Evolutionary conservation across 1,140 invertebrate species (phyloP), one percentile per base, ranked within the genome.

Genomic region (Euglossa dilemma): DNA sequence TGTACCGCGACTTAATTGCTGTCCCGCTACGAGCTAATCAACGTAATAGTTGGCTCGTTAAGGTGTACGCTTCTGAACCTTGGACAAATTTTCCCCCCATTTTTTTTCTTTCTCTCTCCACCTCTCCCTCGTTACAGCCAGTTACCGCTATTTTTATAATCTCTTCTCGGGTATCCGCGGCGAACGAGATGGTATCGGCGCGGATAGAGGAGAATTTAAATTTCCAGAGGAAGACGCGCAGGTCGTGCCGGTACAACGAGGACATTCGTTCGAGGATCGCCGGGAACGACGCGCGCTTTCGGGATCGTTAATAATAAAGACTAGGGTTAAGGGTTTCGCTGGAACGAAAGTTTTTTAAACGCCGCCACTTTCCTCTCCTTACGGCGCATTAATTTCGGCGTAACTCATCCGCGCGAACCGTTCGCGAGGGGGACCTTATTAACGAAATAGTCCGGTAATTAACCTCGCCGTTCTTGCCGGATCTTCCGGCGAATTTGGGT

Each of bases 141-240:
- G 72, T 83, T 61, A 83, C 76, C n/a, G 75, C n/a, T 72, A 66
- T 77, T 87, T 87, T 73, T 78, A 74, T 87, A 87, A 83, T 87
- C 86, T 57, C 5, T 63, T 36, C 67, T 59, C 66, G 79, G 83
- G 56, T 47, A 74, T 52, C 57, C 70, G 23, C n/a, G 67, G 28
- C 28, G 71, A 83, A 75, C 80, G 70, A 87, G 86, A 86, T 87
- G 66, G 71, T 57, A 85, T 84, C 59, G 63, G 36, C 70, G 28
- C 70, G 28, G 63, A 67, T 43, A 69, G 70, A 36, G 63, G 54
- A 28, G 64, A 79, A 63, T 85, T 85, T 84, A 88, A 70, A 85
- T 85, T 85, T 85, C 82, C 57, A 61, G 61, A 56, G 36, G 20
- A 71, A 50, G 20, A 54, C 47, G 73, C 52, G 20, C 18, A 0